Evolutionary conservation across 2,113 vertebrate species (phyloP).

Genomic region (Conger conger): DNA sequence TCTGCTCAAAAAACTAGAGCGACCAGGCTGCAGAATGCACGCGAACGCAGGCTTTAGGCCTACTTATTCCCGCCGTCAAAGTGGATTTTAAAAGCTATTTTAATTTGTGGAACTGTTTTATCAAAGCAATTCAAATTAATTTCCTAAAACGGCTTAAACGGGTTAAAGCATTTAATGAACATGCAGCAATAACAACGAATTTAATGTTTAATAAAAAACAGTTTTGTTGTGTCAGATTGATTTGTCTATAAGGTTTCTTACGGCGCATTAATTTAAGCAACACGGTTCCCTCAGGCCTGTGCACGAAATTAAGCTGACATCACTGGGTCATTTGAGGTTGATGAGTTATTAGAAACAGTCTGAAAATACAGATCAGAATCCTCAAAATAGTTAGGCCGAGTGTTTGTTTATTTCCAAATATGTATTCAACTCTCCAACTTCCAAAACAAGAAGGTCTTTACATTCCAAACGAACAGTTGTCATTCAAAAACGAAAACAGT

Average conservation of each 20-base stretch:
- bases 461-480: conserved; percentile 24
- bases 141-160: not conserved
- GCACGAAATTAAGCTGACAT: not conserved
- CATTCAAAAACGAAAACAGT: conserved; percentile 20
- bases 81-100: too few species aligned
- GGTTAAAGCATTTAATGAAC: not conserved
- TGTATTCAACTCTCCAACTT: conserved; percentile 10
- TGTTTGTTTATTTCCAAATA: not conserved
- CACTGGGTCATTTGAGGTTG: not conserved
- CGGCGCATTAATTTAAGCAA: not conserved
- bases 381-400: not conserved
- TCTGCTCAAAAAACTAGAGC: not conserved
- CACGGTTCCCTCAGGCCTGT: not conserved
- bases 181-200: not conserved
- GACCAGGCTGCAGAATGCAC: not conserved
- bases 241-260: not conserved
- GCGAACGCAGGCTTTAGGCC: not conserved
- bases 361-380: not conserved
- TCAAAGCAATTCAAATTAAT: not conserved
- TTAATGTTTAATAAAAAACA: not conserved
- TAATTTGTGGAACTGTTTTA: too few species aligned
- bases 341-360: not conserved
- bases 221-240: not conserved
- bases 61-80: too few species aligned
- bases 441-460: conserved; percentile 17